These are phyloP conservation scores for Apodemia hepburni DNA, from an alignment of 2,888 invertebrate species.

Conservation along the genomic window DNA sequence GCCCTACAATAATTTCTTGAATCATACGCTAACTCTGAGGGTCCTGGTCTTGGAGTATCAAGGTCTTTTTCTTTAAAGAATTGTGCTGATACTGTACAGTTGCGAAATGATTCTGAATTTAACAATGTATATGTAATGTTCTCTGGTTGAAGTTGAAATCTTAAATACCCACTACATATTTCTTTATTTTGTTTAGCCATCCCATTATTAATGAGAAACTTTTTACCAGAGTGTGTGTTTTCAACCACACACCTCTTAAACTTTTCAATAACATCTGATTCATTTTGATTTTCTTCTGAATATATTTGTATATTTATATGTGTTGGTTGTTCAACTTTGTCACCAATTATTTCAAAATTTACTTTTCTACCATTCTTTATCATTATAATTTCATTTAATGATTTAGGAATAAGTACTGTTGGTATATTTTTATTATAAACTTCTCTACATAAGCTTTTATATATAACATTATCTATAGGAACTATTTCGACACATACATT, in stretches of 20 bases:
- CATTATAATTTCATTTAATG: constrained; percentile 75
- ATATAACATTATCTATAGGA: constrained; percentile 60
- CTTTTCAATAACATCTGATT: constrained; percentile 56
- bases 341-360: constrained; percentile 63
- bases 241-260: constrained; percentile 76
- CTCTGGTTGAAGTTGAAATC: constrained; percentile 66
- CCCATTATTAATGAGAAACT: constrained; percentile 77
- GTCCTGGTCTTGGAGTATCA: constrained; percentile 41
- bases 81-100: constrained; percentile 66
- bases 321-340: constrained; percentile 54
- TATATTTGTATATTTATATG: constrained; percentile 75
- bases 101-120: constrained; percentile 72
- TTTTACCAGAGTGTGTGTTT: constrained; percentile 65
- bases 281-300: constrained; percentile 50
- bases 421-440: constrained; percentile 63
- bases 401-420: constrained; percentile 74
- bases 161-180: constrained; percentile 55
- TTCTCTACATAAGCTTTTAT: constrained; percentile 60
- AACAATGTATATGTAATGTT: constrained; percentile 69
- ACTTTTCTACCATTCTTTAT: constrained; percentile 79
- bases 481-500: constrained; percentile 65
- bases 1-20: constrained; percentile 68
- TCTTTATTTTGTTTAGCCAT: constrained; percentile 66
- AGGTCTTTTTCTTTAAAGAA: constrained; percentile 53
- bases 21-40: constrained; percentile 56